These are phyloP conservation scores for Muschampia plurimacula DNA, from an alignment of 2,888 invertebrate species.

Conservation along the genomic window DNA sequence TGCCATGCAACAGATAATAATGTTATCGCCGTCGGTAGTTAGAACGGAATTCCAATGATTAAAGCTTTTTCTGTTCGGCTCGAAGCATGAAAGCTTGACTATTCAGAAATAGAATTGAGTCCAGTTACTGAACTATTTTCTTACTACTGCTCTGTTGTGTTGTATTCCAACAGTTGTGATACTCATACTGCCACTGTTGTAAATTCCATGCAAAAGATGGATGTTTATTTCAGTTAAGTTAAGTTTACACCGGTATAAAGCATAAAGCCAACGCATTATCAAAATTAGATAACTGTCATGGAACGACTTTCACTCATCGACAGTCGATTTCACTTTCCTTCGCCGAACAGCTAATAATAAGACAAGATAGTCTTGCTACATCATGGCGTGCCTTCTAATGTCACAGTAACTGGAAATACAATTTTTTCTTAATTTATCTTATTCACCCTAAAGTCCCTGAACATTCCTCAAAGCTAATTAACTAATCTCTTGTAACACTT, in stretches of 20 bases:
- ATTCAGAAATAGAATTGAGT: slow-evolving; percentile 53
- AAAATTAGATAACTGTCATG: slow-evolving; percentile 78
- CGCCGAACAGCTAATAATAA: slow-evolving; percentile 63
- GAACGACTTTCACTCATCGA: slow-evolving; percentile 76
- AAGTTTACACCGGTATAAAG: neutral
- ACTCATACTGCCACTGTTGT: too few relatives aligned
- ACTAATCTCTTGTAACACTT: neutral
- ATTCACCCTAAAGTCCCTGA: neutral
- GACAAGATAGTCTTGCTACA: slow-evolving; percentile 58
- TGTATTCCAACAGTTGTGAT: too few relatives aligned
- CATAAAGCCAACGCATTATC: slow-evolving; percentile 50
- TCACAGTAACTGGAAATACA: neutral
- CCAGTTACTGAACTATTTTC: neutral
- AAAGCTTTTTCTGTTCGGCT: slow-evolving; percentile 42
- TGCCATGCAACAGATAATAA: slow-evolving; percentile 54
- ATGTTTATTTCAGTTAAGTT: too few relatives aligned
- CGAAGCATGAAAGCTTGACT: slow-evolving; percentile 53
- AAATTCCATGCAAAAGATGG: too few relatives aligned
- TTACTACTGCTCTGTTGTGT: neutral
- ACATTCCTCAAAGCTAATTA: slow-evolving; percentile 3
- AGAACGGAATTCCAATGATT: slow-evolving; percentile 65
- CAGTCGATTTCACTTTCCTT: slow-evolving; percentile 75
- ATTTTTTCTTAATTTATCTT: neutral
- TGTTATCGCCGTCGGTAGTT: slow-evolving; percentile 50
- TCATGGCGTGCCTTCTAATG: neutral